Percentiles rank a stretch among this genome's conserved stretches.
phyloP scores from a whole-genome alignment of 2,888 invertebrate species.

The Melipona beecheii region DNA sequence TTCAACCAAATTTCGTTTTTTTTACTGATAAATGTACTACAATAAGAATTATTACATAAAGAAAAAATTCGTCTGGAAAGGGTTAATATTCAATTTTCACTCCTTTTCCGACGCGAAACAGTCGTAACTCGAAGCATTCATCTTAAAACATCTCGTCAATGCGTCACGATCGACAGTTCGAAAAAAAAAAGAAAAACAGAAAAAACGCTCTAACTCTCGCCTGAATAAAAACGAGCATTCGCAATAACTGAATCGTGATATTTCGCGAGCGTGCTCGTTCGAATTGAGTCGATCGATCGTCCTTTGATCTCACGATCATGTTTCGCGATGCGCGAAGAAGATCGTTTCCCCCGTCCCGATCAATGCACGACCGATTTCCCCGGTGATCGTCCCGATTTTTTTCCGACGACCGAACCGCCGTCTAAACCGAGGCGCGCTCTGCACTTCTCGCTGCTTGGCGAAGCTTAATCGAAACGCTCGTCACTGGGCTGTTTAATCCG shows the following conservation, averaged over 20 bases:
- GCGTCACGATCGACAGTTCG: not conserved
- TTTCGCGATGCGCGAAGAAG: conserved; percentile 5
- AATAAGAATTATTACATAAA: no score
- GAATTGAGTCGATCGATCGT: conserved; percentile 43
- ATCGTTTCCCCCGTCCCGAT: conserved; percentile 7
- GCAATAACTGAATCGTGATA: not conserved
- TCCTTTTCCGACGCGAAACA: not conserved
- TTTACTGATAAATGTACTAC: no score
- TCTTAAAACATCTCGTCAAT: not conserved
- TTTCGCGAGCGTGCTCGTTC: conserved; percentile 12
- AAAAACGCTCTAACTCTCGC: not conserved
- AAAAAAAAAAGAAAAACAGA: not conserved
- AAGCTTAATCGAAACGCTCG: conserved; percentile 43
- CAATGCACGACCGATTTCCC: conserved; percentile 9
- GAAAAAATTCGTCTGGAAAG: no score
- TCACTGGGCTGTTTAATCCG: conserved; percentile 23
- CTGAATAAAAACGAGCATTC: not conserved
- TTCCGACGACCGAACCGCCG: not conserved
- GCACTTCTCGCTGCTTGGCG: not conserved
- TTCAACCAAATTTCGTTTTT: no score
- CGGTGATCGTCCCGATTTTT: not conserved
- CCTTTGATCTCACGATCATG: conserved; percentile 6
- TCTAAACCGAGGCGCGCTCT: not conserved
- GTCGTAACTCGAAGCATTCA: not conserved
- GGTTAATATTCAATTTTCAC: no score